Percentiles rank a stretch among this genome's conserved stretches.
Evolutionary conservation across 1,140 invertebrate genomes (phyloP).

Genomic region (Globodera ellingtonae): DNA sequence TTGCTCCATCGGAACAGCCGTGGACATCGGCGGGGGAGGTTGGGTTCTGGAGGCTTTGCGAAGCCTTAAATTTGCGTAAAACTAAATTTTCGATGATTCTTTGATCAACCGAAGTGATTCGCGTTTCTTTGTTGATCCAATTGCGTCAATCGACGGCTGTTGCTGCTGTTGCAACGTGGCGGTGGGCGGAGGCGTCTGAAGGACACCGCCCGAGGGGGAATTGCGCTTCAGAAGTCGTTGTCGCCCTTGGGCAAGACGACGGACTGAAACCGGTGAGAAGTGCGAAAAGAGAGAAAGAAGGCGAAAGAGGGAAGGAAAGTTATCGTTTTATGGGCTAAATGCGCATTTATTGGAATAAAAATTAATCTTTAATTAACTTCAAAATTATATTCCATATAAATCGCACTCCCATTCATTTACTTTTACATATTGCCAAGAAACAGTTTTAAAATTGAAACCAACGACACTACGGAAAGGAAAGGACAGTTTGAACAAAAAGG

Average conservation of each 20-base stretch:
- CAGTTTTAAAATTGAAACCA: background rate
- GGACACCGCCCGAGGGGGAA: slow-evolving; percentile 62
- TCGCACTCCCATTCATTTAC: too few relatives aligned
- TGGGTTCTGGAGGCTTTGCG: slow-evolving; percentile 16
- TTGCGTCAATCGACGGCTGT: background rate
- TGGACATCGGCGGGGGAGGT: background rate
- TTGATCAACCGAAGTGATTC: slow-evolving; percentile 24
- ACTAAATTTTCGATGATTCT: background rate
- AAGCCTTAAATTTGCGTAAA: slow-evolving; percentile 1
- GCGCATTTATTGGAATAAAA: slow-evolving; percentile 1
- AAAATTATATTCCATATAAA: too few relatives aligned
- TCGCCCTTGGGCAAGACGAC: slow-evolving; percentile 71
- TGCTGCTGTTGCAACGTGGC: background rate
- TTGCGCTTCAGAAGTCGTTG: slow-evolving; percentile 78
- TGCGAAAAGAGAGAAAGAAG: slow-evolving; percentile 43
- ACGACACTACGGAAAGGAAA: slow-evolving; percentile 30
- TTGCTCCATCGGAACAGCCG: background rate
- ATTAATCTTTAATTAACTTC: too few relatives aligned
- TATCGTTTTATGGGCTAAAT: slow-evolving; percentile 9
- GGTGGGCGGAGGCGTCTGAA: slow-evolving; percentile 22
- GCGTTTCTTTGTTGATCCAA: slow-evolving; percentile 4
- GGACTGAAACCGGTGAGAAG: slow-evolving; percentile 51
- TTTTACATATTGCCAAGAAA: background rate
- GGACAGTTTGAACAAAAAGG: slow-evolving; percentile 2
- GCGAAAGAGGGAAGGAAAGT: background rate